Evolutionary conservation across 2,888 invertebrate species (phyloP).

Genomic region (Nemurella pictetii): DNA sequence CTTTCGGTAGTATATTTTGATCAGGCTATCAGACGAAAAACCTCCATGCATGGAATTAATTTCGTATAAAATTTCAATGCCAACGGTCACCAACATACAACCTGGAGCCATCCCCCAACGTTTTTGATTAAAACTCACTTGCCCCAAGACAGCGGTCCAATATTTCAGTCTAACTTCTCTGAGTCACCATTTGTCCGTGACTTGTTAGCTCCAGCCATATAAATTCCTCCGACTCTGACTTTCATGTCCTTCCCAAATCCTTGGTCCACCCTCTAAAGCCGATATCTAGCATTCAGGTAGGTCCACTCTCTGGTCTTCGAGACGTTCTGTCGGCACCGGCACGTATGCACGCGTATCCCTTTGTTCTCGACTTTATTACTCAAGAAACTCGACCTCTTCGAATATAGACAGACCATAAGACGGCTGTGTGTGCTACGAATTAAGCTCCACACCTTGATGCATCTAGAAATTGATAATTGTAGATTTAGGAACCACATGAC

Average conservation of each 20-base stretch:
- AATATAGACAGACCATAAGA: not conserved
- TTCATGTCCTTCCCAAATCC: not conserved
- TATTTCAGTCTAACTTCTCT: not conserved
- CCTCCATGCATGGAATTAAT: no score
- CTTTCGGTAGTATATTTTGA: no score
- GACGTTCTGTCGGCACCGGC: not conserved
- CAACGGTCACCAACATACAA: no score
- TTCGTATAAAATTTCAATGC: no score
- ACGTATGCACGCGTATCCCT: not conserved
- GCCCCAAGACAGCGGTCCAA: no score
- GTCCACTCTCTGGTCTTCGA: no score
- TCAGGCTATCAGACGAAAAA: no score
- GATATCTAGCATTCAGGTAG: not conserved
- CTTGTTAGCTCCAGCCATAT: not conserved
- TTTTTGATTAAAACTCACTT: no score
- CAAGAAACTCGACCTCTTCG: not conserved
- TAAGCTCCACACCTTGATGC: not conserved
- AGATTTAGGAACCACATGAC: no score
- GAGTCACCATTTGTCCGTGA: not conserved
- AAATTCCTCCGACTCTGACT: not conserved
- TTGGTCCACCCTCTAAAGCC: not conserved
- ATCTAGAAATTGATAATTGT: not conserved
- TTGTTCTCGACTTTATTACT: not conserved
- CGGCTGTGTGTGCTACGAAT: not conserved
- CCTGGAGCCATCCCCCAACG: no score